Evolutionary conservation across 1,140 invertebrate species (phyloP).

Genomic region (Platorchestia sp.): DNA sequence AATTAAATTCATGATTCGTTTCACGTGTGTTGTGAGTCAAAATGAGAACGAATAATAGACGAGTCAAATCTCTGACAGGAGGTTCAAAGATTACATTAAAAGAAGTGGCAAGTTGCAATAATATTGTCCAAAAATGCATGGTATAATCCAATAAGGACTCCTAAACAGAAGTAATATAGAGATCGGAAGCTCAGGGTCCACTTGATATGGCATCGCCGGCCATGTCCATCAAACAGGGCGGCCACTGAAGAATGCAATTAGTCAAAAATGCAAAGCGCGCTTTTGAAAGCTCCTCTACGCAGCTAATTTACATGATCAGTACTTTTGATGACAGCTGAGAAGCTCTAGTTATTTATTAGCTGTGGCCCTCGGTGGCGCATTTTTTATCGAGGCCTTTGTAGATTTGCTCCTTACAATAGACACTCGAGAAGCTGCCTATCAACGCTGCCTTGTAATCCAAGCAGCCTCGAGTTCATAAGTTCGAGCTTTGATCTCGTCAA

Average conservation of each 20-base stretch:
- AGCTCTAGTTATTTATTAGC: conserved; percentile 50
- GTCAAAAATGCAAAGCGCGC: conserved; percentile 44
- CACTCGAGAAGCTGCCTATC: conserved; percentile 44
- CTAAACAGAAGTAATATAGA: not conserved
- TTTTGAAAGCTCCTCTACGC: conserved; percentile 3
- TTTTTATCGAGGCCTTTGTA: conserved; percentile 37
- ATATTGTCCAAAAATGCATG: not conserved
- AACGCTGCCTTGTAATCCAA: conserved; percentile 30
- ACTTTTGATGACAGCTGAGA: conserved; percentile 54
- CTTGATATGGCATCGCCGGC: conserved; percentile 31
- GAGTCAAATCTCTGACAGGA: not conserved
- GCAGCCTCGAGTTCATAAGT: not conserved
- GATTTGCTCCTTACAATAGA: conserved; percentile 26
- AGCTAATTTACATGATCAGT: conserved; percentile 51
- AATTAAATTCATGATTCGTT: not conserved
- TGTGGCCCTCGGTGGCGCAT: conserved; percentile 29
- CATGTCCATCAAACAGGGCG: conserved; percentile 1
- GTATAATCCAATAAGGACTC: not conserved
- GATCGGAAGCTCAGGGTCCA: not conserved
- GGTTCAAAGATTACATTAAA: not conserved
- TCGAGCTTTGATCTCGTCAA: conserved; percentile 5
- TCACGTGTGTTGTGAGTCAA: too few relatives aligned
- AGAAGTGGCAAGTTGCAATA: not conserved
- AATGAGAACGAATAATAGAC: not conserved
- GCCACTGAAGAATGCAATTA: conserved; percentile 43